Evolutionary conservation across 2,113 vertebrate genomes (phyloP).

Genomic region (Choloepus hoffmanni): DNA sequence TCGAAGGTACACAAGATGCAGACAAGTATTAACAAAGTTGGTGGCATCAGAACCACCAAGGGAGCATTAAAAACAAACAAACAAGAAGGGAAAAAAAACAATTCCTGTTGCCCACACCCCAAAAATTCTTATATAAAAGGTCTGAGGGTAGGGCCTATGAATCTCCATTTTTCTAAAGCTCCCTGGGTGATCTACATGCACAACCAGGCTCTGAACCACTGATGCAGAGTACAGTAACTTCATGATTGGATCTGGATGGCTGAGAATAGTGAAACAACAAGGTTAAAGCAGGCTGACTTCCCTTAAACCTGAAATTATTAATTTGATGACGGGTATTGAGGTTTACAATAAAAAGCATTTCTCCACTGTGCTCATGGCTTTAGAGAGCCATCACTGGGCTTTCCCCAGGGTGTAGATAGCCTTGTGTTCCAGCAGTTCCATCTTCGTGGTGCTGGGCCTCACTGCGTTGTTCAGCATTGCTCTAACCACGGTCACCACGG

Average conservation of each 20-base stretch:
- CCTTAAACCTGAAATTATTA: not conserved
- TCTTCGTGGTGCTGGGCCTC: conserved; percentile 80
- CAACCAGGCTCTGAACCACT: not conserved
- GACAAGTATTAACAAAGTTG: not conserved
- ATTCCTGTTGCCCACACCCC: not conserved
- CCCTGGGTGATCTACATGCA: not conserved
- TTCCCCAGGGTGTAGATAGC: conserved; percentile 86
- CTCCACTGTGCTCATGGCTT: conserved; percentile 39
- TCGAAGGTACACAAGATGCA: not conserved
- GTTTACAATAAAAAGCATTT: not conserved
- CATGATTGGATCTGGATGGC: not conserved
- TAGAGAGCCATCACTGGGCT: not conserved
- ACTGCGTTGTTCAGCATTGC: conserved; percentile 88
- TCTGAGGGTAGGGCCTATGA: not conserved
- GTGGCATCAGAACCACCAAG: not conserved
- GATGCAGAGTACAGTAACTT: not conserved
- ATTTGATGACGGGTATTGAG: not conserved
- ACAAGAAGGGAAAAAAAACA: not conserved
- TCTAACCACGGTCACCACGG: conserved; percentile 82
- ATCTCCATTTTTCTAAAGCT: not conserved
- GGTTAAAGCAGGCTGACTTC: not conserved
- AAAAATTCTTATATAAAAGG: not conserved
- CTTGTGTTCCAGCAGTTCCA: conserved; percentile 89
- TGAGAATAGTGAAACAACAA: not conserved
- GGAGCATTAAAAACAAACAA: not conserved